Base-by-base conservation (phyloP, 2,797 vertebrate species). In the Poecile montanus region DNA sequence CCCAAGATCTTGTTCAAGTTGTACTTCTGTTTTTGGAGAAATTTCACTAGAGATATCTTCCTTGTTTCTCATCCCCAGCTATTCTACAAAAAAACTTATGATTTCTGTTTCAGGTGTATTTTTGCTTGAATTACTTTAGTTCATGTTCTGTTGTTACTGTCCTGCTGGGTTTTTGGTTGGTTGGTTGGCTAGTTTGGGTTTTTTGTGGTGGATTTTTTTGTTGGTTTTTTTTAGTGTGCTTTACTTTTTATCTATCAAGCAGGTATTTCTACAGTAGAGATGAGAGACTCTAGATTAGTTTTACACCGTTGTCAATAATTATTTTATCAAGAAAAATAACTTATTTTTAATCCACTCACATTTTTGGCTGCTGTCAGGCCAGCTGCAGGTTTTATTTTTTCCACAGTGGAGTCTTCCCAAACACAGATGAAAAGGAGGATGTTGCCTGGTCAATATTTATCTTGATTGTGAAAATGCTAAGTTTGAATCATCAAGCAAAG, bases 401-500 rank as follows among this genome's bases (percentile, higher is more conserved):
- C 56, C 45, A 29, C 32, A 75, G 34, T 80, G 71, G 32, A 82
- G 38, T 3, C 44, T 6, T 62, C 60, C 65, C n/a, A 81, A 56
- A 36, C 34, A 54, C 20, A 34, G 72, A 65, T 89, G 53, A 93
- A 87, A 89, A 86, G 25, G 14, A 75, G 29, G 63, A 29, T 16
- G 3, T 67, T 58, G 63, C 36, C 81, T 38, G 27, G 71, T 87
- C 74, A 95, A 62, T 94, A 91, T 75, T 94, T 91, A 16, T 51
- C 29, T 84, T 47, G 73, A 84, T 88, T 90, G 67, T 38, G 62
- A 91, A 94, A 96, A 88, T 7, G 44, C 44, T 68, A 84, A 51
- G 23, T 81, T 86, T 61, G 82, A 94, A 54, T 74, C 25, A 62
- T 47, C 36, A 61, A 45, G 14, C 20, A 70, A 85, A 89, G 53